Evolutionary conservation across 1,140 invertebrate genomes (phyloP).

Genomic region (Nephotettix cincticeps): DNA sequence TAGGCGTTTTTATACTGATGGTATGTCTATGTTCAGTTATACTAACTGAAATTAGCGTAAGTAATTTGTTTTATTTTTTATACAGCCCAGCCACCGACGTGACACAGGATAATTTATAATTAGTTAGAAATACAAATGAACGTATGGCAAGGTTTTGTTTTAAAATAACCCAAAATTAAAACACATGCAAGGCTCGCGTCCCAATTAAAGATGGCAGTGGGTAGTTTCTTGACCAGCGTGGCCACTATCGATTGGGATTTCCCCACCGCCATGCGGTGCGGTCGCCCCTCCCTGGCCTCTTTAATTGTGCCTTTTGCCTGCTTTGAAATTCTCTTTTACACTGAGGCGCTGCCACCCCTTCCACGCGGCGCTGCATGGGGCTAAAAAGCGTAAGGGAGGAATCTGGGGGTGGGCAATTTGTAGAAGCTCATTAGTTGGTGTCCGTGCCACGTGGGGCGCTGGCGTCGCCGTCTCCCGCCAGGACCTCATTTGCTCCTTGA

Average conservation of each 20-base stretch:
- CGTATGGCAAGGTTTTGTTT: no score
- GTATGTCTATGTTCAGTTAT: no score
- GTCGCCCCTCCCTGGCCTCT: conserved; percentile 23
- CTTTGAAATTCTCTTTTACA: conserved; percentile 32
- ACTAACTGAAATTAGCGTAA: no score
- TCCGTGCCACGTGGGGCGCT: conserved; percentile 32
- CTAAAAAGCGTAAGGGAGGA: background rate
- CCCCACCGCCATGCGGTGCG: conserved; percentile 6
- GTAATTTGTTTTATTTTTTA: no score
- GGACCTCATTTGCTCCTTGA: no score
- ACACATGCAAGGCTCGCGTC: background rate
- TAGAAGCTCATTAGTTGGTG: conserved; percentile 32
- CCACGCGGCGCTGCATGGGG: background rate
- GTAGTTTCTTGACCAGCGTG: background rate
- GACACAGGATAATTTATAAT: no score
- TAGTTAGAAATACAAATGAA: no score
- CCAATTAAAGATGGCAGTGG: background rate
- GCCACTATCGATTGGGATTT: conserved; percentile 29
- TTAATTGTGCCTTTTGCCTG: conserved; percentile 32
- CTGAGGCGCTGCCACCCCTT: conserved; percentile 19
- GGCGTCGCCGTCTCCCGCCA: background rate
- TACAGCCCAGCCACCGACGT: no score
- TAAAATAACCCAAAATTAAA: no score
- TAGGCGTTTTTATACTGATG: no score
- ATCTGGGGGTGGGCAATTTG: conserved; percentile 27